Base-by-base conservation (phyloP, 1,140 invertebrate genomes). In the Saxidomus purpurata region DNA sequence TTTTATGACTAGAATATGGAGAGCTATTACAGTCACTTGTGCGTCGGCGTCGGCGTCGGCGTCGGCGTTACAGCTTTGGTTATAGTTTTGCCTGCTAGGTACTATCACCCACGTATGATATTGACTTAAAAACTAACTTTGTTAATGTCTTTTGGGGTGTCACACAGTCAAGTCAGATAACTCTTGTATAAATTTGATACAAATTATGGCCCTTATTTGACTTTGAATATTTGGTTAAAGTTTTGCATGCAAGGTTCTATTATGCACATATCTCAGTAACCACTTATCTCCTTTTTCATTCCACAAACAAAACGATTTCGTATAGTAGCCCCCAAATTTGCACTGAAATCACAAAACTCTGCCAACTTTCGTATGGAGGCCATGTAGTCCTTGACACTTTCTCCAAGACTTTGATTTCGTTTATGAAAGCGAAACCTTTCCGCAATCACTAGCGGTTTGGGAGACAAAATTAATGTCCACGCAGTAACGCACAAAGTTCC, bases 351-450 rank as follows among this genome's bases (percentile, higher is more conserved):
- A 69, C 92, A 91, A 80, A 89, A 47, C 80, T 89, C 74, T 22
- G 81, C 47, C 40, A 92, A 89, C 71, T 87, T 89, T 31, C 63
- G 67, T 17, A 92, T 31, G 40, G 74, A 67, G 17, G 86, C 91
- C 31, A 90, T 31, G 59, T 89, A 90, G 9, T 89, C 86, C 2
- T 43, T 19, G 1, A 89, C 49, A 31, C 19, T 47, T 76, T 90
- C 91, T 9, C 77, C 63, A 17, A 55, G 28, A 36, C 22, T 71
- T 38, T 90, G 89, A 31, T 90, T 76, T 22, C 89, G 13, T 52
- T 89, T 90, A 67, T 92, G 86, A 55, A 92, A 90, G n/a, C 83
- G 31, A 43, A 89, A 92, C 19, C 91, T 81, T 84, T 90, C 89
- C 1, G 89, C 86, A 61, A 92, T 92, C 8, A 89, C 69, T 15